A percentile compares a stretch with the other conserved stretches of the same genome.
phyloP scores from a whole-genome alignment of 30 jellyfish, hydroid and myxozoan genomes.

The Catostylus mosaicus region DNA sequence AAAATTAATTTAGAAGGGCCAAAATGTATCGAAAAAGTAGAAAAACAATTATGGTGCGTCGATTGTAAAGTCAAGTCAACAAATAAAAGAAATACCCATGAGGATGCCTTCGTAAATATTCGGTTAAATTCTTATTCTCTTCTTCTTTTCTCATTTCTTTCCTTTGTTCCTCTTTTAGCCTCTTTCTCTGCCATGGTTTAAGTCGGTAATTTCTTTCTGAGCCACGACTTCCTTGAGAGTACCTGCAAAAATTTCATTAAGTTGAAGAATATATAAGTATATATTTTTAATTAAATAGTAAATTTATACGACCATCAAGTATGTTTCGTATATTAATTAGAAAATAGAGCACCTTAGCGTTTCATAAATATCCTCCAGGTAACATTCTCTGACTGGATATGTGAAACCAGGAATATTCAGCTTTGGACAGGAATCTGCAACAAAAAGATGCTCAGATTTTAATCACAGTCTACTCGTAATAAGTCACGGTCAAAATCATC shows the following conservation, averaged over 20 bases:
- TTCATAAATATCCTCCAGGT: constrained; percentile 70
- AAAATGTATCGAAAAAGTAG: too few relatives aligned
- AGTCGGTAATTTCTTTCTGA: neutral
- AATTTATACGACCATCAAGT: neutral
- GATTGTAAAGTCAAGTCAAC: too few relatives aligned
- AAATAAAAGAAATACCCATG: constrained; percentile 13
- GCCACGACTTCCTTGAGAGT: neutral
- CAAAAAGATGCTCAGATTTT: too few relatives aligned
- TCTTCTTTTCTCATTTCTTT: constrained; percentile 2
- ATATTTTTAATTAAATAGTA: neutral
- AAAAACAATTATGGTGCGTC: too few relatives aligned
- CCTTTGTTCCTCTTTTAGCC: constrained; percentile 4
- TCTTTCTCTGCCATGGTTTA: constrained; percentile 31
- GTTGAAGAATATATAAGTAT: too few relatives aligned
- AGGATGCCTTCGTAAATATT: neutral
- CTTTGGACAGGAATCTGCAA: constrained; percentile 77
- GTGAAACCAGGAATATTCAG: constrained; percentile 90
- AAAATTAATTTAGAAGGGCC: too few relatives aligned
- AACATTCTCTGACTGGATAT: constrained; percentile 75
- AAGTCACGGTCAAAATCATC: too few relatives aligned
- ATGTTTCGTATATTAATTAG: neutral
- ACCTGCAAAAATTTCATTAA: neutral
- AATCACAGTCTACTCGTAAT: too few relatives aligned
- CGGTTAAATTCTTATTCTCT: neutral
- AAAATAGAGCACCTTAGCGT: constrained; percentile 35